These are phyloP conservation scores for Drosophila obscura DNA, from an alignment of 1,140 invertebrate genomes.

Conservation along the genomic window DNA sequence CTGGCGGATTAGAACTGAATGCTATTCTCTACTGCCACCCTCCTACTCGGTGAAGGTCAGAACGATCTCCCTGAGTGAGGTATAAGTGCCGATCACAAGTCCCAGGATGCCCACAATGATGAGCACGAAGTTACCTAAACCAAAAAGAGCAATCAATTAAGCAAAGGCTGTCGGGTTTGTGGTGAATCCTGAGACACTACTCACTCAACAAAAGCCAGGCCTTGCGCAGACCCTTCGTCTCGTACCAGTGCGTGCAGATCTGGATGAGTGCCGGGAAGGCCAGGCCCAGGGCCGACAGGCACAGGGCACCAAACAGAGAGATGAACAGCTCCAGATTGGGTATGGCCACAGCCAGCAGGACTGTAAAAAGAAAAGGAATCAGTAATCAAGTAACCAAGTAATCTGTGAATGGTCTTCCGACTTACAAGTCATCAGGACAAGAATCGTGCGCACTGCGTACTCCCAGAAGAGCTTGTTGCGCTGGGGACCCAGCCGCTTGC, in stretches of 20 bases:
- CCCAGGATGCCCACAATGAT: conserved; percentile 88
- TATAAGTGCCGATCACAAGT: conserved; percentile 89
- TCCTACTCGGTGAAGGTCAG: conserved; percentile 84
- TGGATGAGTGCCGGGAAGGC: conserved; percentile 95
- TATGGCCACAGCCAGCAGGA: conserved; percentile 90
- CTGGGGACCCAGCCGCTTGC: conserved; percentile 73
- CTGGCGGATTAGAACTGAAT: conserved; percentile 43
- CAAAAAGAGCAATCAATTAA: neutral
- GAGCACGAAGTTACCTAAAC: conserved; percentile 88
- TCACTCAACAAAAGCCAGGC: conserved; percentile 73
- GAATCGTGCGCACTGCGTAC: conserved; percentile 87
- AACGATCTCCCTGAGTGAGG: conserved; percentile 88
- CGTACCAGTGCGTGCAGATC: conserved; percentile 88
- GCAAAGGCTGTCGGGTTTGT: neutral
- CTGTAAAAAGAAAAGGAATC: conserved; percentile 84
- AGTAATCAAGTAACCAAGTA: neutral
- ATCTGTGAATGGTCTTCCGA: conserved; percentile 47
- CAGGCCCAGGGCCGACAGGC: conserved; percentile 92
- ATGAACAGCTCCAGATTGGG: conserved; percentile 95
- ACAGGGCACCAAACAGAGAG: conserved; percentile 94
- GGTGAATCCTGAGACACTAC: conserved; percentile 4
- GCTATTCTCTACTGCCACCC: neutral
- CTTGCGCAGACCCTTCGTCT: conserved; percentile 80
- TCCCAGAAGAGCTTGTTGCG: conserved; percentile 86
- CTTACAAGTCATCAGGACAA: conserved; percentile 92